A percentile compares a stretch with the other conserved stretches of the same genome.
Evolutionary conservation across 2,797 vertebrate species (phyloP).

Genomic region (Gadopsis marmoratus): DNA sequence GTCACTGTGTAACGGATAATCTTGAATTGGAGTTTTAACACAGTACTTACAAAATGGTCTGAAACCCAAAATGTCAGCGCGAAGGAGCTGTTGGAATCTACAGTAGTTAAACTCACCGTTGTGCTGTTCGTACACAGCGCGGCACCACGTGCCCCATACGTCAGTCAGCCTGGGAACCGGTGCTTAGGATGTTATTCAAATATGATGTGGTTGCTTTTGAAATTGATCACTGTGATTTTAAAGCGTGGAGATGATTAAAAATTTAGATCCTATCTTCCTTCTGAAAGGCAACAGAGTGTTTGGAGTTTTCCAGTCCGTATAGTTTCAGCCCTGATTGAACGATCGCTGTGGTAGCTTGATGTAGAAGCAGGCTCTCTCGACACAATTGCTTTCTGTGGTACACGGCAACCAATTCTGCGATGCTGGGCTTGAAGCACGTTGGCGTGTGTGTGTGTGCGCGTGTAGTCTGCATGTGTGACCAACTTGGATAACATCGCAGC

Average conservation of each 20-base stretch:
- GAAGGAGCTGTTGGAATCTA: neutral
- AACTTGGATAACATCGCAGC: conserved; percentile 39
- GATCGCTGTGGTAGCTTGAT: conserved; percentile 34
- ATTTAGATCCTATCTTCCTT: conserved; percentile 22
- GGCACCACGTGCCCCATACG: neutral
- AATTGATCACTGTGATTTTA: conserved; percentile 31
- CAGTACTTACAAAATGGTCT: neutral
- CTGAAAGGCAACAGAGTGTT: neutral
- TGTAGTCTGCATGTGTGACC: neutral
- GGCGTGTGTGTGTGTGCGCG: neutral
- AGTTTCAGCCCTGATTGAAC: conserved; percentile 40
- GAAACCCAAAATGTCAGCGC: neutral
- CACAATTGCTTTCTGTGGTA: conserved; percentile 43
- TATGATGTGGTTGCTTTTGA: conserved; percentile 26
- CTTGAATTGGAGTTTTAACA: neutral
- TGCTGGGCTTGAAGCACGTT: conserved; percentile 14
- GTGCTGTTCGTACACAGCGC: neutral
- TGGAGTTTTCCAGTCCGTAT: conserved; percentile 12
- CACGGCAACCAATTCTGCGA: conserved; percentile 37
- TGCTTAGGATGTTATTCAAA: conserved; percentile 15
- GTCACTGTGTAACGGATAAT: conserved; percentile 13
- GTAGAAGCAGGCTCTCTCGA: conserved; percentile 35
- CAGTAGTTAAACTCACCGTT: neutral
- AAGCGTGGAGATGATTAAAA: conserved; percentile 22
- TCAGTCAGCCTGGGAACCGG: neutral